phyloP scores from a whole-genome alignment of 2,113 vertebrate genomes.

The Sceloporus tristichus region DNA sequence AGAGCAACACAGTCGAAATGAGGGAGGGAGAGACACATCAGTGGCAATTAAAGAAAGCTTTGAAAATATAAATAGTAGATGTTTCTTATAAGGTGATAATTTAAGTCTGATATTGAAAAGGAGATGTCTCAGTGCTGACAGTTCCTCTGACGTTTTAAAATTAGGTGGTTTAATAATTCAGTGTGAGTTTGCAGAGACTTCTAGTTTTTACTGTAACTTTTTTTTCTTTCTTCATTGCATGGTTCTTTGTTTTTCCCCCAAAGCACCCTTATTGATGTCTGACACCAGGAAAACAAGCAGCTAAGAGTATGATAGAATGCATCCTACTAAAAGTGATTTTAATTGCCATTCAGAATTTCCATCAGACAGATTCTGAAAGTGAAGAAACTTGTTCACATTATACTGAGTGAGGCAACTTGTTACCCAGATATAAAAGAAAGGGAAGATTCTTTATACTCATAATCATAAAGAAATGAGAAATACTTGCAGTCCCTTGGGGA shows the following conservation, averaged over 20 bases:
- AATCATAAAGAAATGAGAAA: not conserved
- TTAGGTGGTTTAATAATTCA: constrained; percentile 57
- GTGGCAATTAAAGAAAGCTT: constrained; percentile 11
- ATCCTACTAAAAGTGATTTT: constrained; percentile 23
- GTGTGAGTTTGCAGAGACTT: not conserved
- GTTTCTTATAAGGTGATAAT: constrained; percentile 23
- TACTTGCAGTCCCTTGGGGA: not conserved
- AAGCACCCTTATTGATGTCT: constrained; percentile 50
- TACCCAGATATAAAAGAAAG: not conserved
- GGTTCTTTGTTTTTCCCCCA: constrained; percentile 23
- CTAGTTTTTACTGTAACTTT: constrained; percentile 25
- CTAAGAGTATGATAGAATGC: constrained; percentile 36
- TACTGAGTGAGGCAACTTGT: not conserved
- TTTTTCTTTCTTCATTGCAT: constrained; percentile 49
- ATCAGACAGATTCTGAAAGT: constrained; percentile 15
- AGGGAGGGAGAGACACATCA: not conserved
- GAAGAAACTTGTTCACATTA: not conserved
- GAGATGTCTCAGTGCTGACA: constrained; percentile 25
- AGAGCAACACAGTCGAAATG: not conserved
- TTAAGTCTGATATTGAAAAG: constrained; percentile 40
- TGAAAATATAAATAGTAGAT: not conserved
- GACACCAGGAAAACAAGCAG: constrained; percentile 50
- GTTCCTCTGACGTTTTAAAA: constrained; percentile 49
- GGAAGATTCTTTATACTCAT: not conserved
- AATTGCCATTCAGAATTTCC: constrained; percentile 17